A percentile compares a stretch with the other conserved stretches of the same genome.
Conservation (phyloP, 2,113 vertebrate species). For the Melospiza melodia region DNA sequence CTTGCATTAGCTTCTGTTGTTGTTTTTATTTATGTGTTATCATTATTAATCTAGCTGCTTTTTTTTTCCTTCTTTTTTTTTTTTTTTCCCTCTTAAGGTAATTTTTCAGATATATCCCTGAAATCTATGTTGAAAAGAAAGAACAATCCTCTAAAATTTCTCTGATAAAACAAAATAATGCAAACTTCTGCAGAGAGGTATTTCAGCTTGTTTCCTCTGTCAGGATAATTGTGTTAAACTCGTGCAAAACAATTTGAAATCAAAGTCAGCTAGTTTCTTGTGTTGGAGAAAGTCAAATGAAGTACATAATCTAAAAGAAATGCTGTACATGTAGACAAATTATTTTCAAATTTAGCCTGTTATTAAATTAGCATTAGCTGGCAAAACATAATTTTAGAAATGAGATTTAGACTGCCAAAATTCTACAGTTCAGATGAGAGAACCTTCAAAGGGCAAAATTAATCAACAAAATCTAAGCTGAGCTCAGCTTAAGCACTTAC, state of each 20-base stretch:
- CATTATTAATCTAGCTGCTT: neutral
- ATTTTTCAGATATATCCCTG: neutral
- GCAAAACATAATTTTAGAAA: neutral
- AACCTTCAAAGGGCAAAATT: neutral
- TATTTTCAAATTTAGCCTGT: neutral
- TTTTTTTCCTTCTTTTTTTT: neutral
- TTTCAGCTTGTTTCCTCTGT: neutral
- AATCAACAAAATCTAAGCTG: neutral
- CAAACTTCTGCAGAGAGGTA: neutral
- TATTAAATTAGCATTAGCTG: neutral
- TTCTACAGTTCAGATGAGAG: neutral
- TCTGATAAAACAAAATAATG: neutral
- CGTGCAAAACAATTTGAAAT: neutral
- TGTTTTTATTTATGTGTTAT: neutral
- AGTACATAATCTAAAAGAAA: neutral
- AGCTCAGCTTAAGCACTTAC: neutral
- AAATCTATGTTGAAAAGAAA: neutral
- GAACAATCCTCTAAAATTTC: neutral
- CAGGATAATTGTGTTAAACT: fast-evolving
- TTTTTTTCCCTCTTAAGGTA: neutral
- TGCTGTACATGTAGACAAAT: neutral
- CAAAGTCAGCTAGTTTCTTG: neutral
- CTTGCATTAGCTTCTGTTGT: neutral
- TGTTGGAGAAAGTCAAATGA: neutral
- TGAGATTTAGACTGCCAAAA: neutral